Percentiles rank a stretch among this genome's conserved stretches.
Conservation (phyloP, 2,797 vertebrate species). For the Clarias platycephalus region DNA sequence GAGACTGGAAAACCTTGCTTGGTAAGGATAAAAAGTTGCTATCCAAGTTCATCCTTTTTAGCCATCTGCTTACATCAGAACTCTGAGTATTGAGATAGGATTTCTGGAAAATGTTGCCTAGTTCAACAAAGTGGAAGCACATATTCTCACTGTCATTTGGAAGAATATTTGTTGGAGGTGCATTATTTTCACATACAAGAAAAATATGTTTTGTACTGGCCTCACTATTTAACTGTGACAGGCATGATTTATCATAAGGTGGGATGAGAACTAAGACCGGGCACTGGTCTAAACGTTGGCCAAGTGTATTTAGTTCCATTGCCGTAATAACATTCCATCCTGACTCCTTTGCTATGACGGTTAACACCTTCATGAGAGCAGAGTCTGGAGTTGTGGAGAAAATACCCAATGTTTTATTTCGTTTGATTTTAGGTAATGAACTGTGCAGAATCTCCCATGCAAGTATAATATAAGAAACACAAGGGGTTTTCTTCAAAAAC, state of each 20-base stretch:
- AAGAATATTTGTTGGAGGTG: conserved; percentile 50
- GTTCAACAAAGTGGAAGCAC: conserved; percentile 71
- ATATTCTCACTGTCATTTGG: conserved; percentile 61
- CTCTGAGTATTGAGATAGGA: conserved; percentile 69
- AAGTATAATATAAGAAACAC: conserved; percentile 80
- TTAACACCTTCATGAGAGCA: conserved; percentile 68
- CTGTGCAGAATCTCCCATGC: conserved; percentile 80
- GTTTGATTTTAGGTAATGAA: conserved; percentile 63
- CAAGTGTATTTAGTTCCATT: conserved; percentile 46
- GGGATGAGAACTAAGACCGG: conserved; percentile 75
- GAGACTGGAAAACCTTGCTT: conserved; percentile 57
- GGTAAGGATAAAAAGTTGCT: conserved; percentile 61
- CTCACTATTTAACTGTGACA: conserved; percentile 50
- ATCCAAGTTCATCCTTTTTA: conserved; percentile 70
- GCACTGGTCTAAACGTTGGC: conserved; percentile 53
- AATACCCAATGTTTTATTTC: conserved; percentile 64
- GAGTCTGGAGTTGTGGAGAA: conserved; percentile 67
- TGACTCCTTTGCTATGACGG: conserved; percentile 68
- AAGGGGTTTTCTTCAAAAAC: conserved; percentile 75
- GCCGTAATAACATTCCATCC: conserved; percentile 72
- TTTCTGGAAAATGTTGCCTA: conserved; percentile 76
- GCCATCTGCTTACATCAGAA: conserved; percentile 70
- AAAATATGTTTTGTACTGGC: conserved; percentile 69
- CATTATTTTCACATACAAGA: conserved; percentile 67
- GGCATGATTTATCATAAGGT: conserved; percentile 63